Base-by-base conservation (phyloP, 1,140 invertebrate genomes). In the Chrysomallon squamiferum region DNA sequence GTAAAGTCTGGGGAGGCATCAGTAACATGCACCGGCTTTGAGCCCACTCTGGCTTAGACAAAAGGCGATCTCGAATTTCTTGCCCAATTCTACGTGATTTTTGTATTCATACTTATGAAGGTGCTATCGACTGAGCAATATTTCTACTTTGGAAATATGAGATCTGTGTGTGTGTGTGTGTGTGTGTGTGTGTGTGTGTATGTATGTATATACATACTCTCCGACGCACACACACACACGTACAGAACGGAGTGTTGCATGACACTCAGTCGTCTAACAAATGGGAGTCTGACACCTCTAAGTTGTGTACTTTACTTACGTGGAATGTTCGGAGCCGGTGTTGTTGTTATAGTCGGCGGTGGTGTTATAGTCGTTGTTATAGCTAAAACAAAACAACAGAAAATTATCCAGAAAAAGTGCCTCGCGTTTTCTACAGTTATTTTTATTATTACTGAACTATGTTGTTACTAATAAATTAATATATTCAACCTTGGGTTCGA, bases 331-430 rank as follows among this genome's bases (percentile, higher is more conserved):
- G 61, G 33, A 45, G 29, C 41, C 20, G 50, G 22, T 32, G 35
- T 59, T 35, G 35, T n/a, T 22, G 9, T 22, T 59, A 11, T 22
- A n/a, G 43, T 15, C n/a, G 30, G 20, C n/a, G 32, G 15, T 3
- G 22, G 11, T 13, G 13, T 3, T 15, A 30, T 59, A 59, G 11
- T 58, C 2, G 56, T 33, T 4, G 25, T 58, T 35, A 33, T 30
- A 35, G 9, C 57, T 38, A 11, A 56, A 18, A 52, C 35, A 69
- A 77, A 96, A 29, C 43, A 29, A 61, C 59, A 61, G 30, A 61
- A 29, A 61, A n/a, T 22, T 27, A 50, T 27, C 20, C 47, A 50
- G n/a, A 50, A n/a, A 50, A n/a, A 50, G n/a, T 22, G n/a, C 20
- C 47, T 27, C 20, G n/a, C 20, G n/a, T 22, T 27, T 22, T 27